phyloP scores from a whole-genome alignment of 1,140 invertebrate genomes.

The Camponotus vicinus region DNA sequence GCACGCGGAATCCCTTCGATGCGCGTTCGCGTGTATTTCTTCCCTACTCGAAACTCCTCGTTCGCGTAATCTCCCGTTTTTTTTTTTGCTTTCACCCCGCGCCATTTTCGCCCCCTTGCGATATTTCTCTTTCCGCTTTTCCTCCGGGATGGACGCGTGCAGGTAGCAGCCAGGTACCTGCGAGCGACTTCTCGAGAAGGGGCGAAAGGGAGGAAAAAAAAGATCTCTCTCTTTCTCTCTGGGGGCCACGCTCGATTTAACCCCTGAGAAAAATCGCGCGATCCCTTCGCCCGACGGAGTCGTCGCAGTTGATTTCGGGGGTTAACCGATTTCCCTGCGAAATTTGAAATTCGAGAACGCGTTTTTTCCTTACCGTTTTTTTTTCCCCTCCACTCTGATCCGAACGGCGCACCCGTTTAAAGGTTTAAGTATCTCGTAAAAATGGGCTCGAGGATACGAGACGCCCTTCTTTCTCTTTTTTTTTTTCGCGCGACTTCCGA shows the following conservation, averaged over 20 bases:
- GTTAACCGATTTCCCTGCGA: constrained; percentile 85
- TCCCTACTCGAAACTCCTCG: constrained; percentile 65
- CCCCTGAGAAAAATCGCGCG: constrained; percentile 84
- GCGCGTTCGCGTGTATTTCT: constrained; percentile 75
- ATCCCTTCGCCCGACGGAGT: constrained; percentile 39
- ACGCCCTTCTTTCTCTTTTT: background rate
- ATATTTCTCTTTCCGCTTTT: constrained; percentile 63
- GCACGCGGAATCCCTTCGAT: constrained; percentile 49
- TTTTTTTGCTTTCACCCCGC: constrained; percentile 23
- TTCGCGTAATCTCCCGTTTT: constrained; percentile 75
- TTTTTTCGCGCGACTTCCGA: constrained; percentile 52
- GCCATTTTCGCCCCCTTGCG: constrained; percentile 29
- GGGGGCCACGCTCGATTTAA: constrained; percentile 85
- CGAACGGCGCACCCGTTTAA: constrained; percentile 81
- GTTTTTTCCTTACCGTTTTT: constrained; percentile 14
- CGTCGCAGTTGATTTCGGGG: constrained; percentile 72
- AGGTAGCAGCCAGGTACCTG: constrained; percentile 72
- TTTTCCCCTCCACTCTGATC: constrained; percentile 53
- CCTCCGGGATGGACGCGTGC: constrained; percentile 62
- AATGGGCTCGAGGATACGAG: constrained; percentile 71
- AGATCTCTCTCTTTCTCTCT: background rate
- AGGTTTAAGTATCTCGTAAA: constrained; percentile 86
- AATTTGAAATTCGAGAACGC: constrained; percentile 82
- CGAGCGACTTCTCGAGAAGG: constrained; percentile 50
- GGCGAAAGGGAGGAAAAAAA: constrained; percentile 37